A percentile compares a stretch with the other conserved stretches of the same genome.
phyloP scores from a whole-genome alignment of 1,140 invertebrate genomes.

The Globodera ellingtonae region DNA sequence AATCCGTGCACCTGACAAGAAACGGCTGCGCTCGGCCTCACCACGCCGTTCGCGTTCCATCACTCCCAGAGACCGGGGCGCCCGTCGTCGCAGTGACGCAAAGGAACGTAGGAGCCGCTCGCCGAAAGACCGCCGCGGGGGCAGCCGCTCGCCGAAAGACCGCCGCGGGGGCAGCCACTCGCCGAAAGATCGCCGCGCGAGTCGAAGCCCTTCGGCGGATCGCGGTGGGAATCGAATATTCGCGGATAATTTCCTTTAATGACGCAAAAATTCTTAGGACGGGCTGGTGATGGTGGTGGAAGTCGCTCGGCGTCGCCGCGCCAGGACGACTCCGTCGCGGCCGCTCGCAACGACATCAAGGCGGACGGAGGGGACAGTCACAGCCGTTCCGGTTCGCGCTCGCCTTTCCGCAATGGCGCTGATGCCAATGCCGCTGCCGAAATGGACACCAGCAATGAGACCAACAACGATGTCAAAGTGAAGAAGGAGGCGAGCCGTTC shows the following conservation, averaged over 20 bases:
- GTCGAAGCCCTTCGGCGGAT: neutral
- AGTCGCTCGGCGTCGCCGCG: neutral
- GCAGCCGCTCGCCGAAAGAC: neutral
- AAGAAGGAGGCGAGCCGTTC: conserved; percentile 11
- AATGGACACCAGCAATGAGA: neutral
- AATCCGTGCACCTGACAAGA: conserved; percentile 7
- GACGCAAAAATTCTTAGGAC: too few species aligned
- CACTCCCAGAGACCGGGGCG: conserved; percentile 8
- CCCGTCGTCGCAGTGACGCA: neutral
- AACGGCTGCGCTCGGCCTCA: conserved; percentile 9
- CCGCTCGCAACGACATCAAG: neutral
- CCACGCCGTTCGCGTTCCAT: conserved; percentile 29
- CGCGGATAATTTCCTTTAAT: neutral
- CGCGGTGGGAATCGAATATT: neutral
- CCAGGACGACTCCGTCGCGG: neutral
- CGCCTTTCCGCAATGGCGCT: conserved; percentile 26
- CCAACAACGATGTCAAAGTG: neutral
- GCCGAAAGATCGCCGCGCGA: neutral
- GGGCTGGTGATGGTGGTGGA: too few species aligned
- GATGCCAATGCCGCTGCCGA: neutral
- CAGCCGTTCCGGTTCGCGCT: conserved; percentile 29
- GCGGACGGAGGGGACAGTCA: conserved; percentile 5
- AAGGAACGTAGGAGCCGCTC: neutral
- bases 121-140: neutral
- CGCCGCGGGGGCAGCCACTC: neutral